Conservation (phyloP, 2,113 vertebrate genomes). For the Phasianus colchicus region DNA sequence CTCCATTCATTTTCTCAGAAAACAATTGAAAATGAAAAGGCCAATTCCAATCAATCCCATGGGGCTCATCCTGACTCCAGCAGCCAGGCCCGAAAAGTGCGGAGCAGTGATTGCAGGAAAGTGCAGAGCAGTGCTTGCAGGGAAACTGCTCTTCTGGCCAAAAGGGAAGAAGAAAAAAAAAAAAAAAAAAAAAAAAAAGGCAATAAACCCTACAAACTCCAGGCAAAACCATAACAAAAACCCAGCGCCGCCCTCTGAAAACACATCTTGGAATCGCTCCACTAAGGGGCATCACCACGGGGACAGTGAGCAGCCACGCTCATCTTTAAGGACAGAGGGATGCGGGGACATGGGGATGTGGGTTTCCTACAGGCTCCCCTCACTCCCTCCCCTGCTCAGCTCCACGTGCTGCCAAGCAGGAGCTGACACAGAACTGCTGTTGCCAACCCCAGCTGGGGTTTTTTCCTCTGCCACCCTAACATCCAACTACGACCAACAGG, state of each 20-base stretch:
- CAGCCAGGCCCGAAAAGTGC: neutral
- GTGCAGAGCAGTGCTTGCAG: neutral
- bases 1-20: neutral
- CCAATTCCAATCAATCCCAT: neutral
- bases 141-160: neutral
- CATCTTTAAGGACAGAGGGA: constrained; percentile 27
- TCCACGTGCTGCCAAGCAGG: constrained; percentile 71
- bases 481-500: neutral
- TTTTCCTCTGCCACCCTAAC: constrained; percentile 82
- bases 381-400: constrained; percentile 35
- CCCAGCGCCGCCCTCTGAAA: fast-evolving
- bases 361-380: constrained; percentile 39
- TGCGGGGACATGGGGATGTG: neutral
- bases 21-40: neutral
- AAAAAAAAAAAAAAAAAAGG: too few species aligned
- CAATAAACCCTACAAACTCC: neutral
- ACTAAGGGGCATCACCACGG: neutral
- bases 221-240: too few species aligned
- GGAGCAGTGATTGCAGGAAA: too few species aligned
- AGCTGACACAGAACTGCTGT: constrained; percentile 77
- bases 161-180: too few species aligned
- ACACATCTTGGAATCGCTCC: too few species aligned
- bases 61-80: neutral
- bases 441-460: constrained; percentile 86
- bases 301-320: neutral